Evolutionary conservation across 2,888 invertebrate genomes (phyloP).

Genomic region (Watsonalla cultraria): DNA sequence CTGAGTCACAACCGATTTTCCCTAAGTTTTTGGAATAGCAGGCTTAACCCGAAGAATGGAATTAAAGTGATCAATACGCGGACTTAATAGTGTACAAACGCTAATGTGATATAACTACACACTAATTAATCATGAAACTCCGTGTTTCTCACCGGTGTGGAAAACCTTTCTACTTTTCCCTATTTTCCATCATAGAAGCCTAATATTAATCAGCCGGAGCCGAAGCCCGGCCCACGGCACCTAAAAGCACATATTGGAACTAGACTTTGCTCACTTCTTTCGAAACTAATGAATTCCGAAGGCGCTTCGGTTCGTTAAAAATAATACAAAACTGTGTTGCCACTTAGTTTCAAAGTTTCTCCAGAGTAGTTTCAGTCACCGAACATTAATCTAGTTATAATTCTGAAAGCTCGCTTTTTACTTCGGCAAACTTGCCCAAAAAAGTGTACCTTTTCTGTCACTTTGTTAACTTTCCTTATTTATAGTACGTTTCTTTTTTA

Average conservation of each 20-base stretch:
- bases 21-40: no score
- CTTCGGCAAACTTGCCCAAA: conserved; percentile 33
- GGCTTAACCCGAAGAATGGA: no score
- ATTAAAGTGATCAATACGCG: no score
- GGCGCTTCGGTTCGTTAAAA: conserved; percentile 65
- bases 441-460: conserved; percentile 45
- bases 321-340: conserved; percentile 66
- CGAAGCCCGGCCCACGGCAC: not conserved
- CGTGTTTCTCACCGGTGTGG: no score
- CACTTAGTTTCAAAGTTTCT: conserved; percentile 57
- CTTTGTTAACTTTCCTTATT: conserved; percentile 39
- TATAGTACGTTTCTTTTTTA: conserved; percentile 34
- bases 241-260: conserved; percentile 44
- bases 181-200: not conserved
- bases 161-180: not conserved
- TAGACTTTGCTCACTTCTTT: conserved; percentile 48
- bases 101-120: no score
- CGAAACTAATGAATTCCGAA: conserved; percentile 69
- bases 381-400: conserved; percentile 73
- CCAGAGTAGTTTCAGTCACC: conserved; percentile 63
- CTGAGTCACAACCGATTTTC: no score
- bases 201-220: not conserved
- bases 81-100: no score
- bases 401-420: conserved; percentile 45
- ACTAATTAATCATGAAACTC: no score